These are phyloP conservation scores for Ichneumon xanthorius DNA, from an alignment of 2,888 invertebrate species.

Conservation along the genomic window DNA sequence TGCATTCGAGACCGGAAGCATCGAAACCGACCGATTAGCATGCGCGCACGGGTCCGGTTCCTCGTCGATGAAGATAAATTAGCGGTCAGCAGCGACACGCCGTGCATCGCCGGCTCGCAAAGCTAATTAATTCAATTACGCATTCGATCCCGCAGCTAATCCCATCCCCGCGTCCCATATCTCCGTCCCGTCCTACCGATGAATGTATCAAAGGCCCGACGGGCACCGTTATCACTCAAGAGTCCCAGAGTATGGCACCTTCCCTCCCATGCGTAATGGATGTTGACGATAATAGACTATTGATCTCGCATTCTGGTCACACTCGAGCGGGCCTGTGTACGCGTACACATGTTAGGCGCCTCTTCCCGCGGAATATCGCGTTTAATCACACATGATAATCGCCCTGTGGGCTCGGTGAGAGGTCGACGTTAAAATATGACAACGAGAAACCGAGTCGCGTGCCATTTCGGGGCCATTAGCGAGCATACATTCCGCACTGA, in stretches of 20 bases:
- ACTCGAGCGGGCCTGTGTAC: conserved; percentile 2
- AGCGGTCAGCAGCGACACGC: conserved; percentile 33
- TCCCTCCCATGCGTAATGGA: background rate
- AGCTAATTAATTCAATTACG: conserved; percentile 53
- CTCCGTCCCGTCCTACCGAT: background rate
- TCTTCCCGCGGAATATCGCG: background rate
- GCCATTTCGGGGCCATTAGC: conserved; percentile 80
- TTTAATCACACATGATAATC: conserved; percentile 48
- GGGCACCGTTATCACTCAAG: conserved; percentile 1
- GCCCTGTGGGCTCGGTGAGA: background rate
- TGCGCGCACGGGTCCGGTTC: background rate
- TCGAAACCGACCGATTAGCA: background rate
- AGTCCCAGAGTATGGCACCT: background rate
- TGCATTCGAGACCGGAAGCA: background rate
- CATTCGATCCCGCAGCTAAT: conserved; percentile 28
- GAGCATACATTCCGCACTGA: conserved; percentile 69
- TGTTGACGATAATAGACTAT: conserved; percentile 11
- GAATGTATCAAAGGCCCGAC: conserved; percentile 56
- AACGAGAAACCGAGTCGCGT: conserved; percentile 45
- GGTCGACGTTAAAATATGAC: background rate
- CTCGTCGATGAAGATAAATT: conserved; percentile 40
- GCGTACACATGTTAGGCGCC: no score
- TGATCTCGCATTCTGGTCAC: conserved; percentile 19
- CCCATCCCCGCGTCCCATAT: background rate
- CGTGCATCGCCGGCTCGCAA: conserved; percentile 14